These are phyloP conservation scores for Carassius carassius DNA, from an alignment of 2,113 vertebrate genomes.

Conservation along the genomic window DNA sequence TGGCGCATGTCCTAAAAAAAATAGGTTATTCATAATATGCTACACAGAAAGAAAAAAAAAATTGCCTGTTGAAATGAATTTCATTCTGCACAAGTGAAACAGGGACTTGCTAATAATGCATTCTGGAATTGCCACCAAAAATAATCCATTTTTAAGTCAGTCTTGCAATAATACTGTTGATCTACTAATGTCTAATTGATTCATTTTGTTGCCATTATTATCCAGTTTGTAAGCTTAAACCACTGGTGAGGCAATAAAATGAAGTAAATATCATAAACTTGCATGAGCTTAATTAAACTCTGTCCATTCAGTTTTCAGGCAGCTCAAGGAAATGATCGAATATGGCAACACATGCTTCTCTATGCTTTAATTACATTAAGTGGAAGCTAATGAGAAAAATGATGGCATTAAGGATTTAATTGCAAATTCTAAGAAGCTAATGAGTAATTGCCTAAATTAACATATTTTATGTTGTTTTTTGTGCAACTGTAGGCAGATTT, in stretches of 20 bases:
- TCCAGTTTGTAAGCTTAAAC: slow-evolving; percentile 13
- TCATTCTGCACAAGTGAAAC: neutral
- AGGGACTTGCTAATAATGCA: neutral
- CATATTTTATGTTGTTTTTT: slow-evolving; percentile 65
- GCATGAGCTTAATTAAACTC: slow-evolving; percentile 39
- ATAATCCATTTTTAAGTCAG: neutral
- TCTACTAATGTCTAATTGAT: slow-evolving; percentile 24
- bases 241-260: slow-evolving; percentile 10
- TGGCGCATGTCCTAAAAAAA: slow-evolving; percentile 5
- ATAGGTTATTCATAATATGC: neutral
- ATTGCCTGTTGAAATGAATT: neutral
- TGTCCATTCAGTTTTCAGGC: slow-evolving; percentile 37
- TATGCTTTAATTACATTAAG: slow-evolving; percentile 46
- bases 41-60: neutral
- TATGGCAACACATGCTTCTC: slow-evolving; percentile 52
- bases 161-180: neutral
- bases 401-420: slow-evolving; percentile 58
- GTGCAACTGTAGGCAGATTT: slow-evolving; percentile 59
- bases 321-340: slow-evolving; percentile 28
- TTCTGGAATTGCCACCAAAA: neutral
- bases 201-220: neutral
- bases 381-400: slow-evolving; percentile 42
- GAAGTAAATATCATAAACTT: slow-evolving; percentile 24
- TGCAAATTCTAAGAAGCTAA: slow-evolving; percentile 57
- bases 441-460: slow-evolving; percentile 62